Percentiles rank a stretch among this genome's conserved stretches.
These are phyloP conservation scores for Typhlomys cinereus DNA, from an alignment of 2,113 vertebrate species.

Conservation along the genomic window DNA sequence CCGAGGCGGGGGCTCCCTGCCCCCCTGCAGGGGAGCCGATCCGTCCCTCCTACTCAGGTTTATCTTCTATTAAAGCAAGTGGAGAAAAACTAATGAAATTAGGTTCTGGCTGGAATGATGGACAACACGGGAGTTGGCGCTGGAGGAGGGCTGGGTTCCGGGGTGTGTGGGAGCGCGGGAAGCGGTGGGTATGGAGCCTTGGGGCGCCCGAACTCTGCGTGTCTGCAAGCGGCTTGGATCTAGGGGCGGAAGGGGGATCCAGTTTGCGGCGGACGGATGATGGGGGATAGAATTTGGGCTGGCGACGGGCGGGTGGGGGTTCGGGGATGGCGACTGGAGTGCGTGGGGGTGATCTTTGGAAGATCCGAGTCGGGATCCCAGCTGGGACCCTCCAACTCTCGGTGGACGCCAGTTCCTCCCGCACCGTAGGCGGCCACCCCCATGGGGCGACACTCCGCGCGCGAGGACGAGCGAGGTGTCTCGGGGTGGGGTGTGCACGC, in stretches of 20 bases:
- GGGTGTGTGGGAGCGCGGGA: neutral
- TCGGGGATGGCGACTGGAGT: neutral
- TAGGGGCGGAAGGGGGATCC: no score
- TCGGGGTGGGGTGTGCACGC: neutral
- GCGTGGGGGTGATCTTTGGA: neutral
- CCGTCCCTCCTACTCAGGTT: neutral
- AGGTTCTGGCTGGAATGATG: neutral
- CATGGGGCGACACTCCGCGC: neutral
- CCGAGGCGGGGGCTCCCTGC: neutral
- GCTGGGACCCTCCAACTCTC: no score
- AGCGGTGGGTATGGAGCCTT: neutral
- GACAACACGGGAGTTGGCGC: neutral
- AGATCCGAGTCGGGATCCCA: neutral
- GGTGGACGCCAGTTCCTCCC: neutral
- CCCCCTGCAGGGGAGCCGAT: no score
- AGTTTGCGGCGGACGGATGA: neutral
- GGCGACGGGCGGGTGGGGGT: no score
- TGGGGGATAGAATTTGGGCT: neutral
- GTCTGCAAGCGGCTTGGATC: no score
- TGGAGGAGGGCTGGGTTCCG: neutral
- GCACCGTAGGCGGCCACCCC: neutral
- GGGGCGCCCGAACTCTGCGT: fast-evolving
- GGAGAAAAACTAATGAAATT: neutral
- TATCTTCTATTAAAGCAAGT: neutral
- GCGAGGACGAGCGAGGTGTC: neutral